These are phyloP conservation scores for Microtus montanus DNA, from an alignment of 2,113 vertebrate species.

Conservation along the genomic window DNA sequence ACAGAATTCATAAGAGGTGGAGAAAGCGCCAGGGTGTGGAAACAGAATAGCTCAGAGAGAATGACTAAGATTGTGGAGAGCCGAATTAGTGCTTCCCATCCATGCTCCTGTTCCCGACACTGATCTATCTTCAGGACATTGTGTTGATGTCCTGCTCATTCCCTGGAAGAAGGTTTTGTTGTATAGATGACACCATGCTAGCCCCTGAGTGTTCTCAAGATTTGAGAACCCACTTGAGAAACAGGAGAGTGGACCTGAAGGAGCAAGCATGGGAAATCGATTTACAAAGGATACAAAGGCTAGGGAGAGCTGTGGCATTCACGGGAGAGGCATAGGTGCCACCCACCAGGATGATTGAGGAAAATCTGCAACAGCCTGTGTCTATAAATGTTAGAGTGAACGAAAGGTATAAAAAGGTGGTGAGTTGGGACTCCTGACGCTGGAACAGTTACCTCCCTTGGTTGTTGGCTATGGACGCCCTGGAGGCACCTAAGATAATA, in stretches of 20 bases:
- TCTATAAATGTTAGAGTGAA: not conserved
- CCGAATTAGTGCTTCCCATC: not conserved
- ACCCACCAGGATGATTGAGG: not conserved
- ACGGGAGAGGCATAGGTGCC: not conserved
- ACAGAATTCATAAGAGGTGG: not conserved
- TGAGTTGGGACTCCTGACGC: not conserved
- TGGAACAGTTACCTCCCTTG: not conserved
- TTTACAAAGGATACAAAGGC: not conserved
- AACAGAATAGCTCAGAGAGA: not conserved
- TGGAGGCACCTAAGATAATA: not conserved
- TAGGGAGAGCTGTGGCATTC: not conserved
- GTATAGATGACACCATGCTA: not conserved
- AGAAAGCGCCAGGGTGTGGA: no score
- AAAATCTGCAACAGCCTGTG: not conserved
- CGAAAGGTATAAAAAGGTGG: not conserved
- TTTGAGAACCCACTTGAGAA: not conserved
- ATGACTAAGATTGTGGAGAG: not conserved
- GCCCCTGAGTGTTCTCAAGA: not conserved
- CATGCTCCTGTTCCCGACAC: not conserved
- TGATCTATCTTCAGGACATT: not conserved
- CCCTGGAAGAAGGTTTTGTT: not conserved
- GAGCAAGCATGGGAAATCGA: not conserved
- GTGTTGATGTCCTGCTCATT: not conserved
- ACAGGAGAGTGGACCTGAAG: not conserved
- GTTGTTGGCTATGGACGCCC: not conserved